Base-by-base conservation (phyloP, 1,140 invertebrate species). In the Berghia stephanieae region DNA sequence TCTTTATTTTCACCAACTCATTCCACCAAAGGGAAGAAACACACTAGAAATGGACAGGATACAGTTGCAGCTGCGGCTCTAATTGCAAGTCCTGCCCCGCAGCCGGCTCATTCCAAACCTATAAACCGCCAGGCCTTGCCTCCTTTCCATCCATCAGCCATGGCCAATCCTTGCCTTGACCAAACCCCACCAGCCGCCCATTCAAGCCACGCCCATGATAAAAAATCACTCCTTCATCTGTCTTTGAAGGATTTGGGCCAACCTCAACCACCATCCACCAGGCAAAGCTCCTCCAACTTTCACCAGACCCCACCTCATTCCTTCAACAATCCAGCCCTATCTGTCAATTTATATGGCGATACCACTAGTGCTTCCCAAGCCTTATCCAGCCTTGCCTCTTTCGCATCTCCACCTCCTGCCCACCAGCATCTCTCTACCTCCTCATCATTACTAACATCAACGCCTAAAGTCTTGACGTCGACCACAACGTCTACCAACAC, bases 91-190 rank as follows among this genome's bases (percentile, higher is more conserved):
- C n/a, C n/a, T n/a, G n/a, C 55, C 24, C 72, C 72, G 24, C 34
- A 46, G 24, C 74, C 74, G 49, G 74, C 74, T 3, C 74, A 76
- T 44, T 60, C 60, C 18, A 44, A 68, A 31, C 69, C 69, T 4
- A 46, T 71, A 8, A 76, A 67, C 31, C 74, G 60, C 3, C 74
- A 76, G n/a, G 43, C 74, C 68, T 44, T 76, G 27, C 74, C 74
- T 24, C 74, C 74, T 21, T 76, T 76, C 63, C 74, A 76, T 44
- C 74, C 74, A 6, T 67, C 74, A n/a, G 74, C 74, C 5, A 60
- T 67, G 74, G 63, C 63, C 63, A 76, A 44, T 13, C 24, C 31
- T 0, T 1, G 43, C 1, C n/a, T 68, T 13, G 74, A 76, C 63
- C 36, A 46, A 8, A 67, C 74, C 1, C 74, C 74, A 8, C 74